These are phyloP conservation scores for Ophion slaviceki DNA, from an alignment of 2,888 invertebrate genomes.

Conservation along the genomic window DNA sequence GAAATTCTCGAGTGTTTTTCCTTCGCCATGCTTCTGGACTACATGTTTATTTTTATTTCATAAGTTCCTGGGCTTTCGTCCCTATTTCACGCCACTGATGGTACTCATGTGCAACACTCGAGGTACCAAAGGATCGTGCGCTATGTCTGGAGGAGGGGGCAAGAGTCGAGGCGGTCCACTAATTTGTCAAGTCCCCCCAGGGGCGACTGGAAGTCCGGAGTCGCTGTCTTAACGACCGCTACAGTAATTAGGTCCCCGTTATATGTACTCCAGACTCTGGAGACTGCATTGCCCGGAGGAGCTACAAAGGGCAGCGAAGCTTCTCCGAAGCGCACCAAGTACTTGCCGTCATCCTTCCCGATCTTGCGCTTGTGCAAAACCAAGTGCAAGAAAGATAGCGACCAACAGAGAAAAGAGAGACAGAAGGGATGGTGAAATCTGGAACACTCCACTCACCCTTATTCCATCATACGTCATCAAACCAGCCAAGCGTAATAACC, in stretches of 20 bases:
- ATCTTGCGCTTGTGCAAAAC: constrained; percentile 16
- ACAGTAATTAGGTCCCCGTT: constrained; percentile 68
- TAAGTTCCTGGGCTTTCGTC: constrained; percentile 5
- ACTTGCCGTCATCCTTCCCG: constrained; percentile 36
- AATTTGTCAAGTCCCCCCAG: constrained; percentile 61
- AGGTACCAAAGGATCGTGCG: constrained; percentile 56
- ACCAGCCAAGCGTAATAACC: constrained; percentile 24
- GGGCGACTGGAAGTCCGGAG: constrained; percentile 43
- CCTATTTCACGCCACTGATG: constrained; percentile 30
- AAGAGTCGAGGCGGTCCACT: constrained; percentile 46
- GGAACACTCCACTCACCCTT: constrained; percentile 39
- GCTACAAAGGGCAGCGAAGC: constrained; percentile 47
- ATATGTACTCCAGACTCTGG: constrained; percentile 60
- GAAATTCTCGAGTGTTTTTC: constrained; percentile 22
- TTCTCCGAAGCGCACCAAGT: constrained; percentile 44
- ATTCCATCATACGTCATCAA: constrained; percentile 14
- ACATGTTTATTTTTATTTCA: constrained; percentile 21
- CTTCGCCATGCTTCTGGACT: not conserved
- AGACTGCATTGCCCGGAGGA: constrained; percentile 48
- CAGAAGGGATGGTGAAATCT: constrained; percentile 18
- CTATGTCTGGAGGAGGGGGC: constrained; percentile 31
- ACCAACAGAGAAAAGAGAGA: not conserved
- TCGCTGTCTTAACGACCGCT: constrained; percentile 67
- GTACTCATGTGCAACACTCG: constrained; percentile 51
- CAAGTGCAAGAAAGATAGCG: not conserved